These are phyloP conservation scores for Chymomyza amoena DNA, from an alignment of 2,888 invertebrate species.

Conservation along the genomic window DNA sequence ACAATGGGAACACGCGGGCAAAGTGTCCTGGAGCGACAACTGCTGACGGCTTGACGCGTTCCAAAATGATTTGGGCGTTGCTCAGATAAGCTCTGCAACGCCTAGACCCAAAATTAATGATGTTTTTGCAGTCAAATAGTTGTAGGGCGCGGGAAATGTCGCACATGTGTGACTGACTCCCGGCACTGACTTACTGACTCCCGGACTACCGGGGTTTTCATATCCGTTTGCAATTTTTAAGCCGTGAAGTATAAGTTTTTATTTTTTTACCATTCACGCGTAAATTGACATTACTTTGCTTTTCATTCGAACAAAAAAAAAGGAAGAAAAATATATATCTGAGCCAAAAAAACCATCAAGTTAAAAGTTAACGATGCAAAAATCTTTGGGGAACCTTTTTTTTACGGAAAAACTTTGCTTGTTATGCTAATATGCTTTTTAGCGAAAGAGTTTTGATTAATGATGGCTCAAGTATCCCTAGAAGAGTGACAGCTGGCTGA, in stretches of 20 bases:
- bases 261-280: slow-evolving; percentile 36
- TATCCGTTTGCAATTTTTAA: slow-evolving; percentile 72
- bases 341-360: neutral
- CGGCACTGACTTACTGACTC: slow-evolving; percentile 19
- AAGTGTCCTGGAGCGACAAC: slow-evolving; percentile 36
- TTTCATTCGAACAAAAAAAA: slow-evolving; percentile 17
- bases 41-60: slow-evolving; percentile 26
- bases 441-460: slow-evolving; percentile 72
- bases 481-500: slow-evolving; percentile 47
- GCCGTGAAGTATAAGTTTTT: slow-evolving; percentile 40
- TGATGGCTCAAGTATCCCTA: slow-evolving; percentile 39
- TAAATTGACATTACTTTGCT: slow-evolving; percentile 70
- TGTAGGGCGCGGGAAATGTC: slow-evolving; percentile 57
- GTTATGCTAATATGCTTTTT: slow-evolving; percentile 68
- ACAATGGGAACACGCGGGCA: slow-evolving; percentile 36
- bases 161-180: slow-evolving; percentile 65
- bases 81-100: slow-evolving; percentile 29
- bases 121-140: slow-evolving; percentile 58
- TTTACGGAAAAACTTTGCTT: slow-evolving; percentile 11
- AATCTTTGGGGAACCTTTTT: slow-evolving; percentile 13
- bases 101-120: slow-evolving; percentile 72
- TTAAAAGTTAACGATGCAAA: slow-evolving; percentile 24
- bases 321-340: neutral
- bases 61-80: slow-evolving; percentile 55
- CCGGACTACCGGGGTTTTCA: slow-evolving; percentile 36